Evolutionary conservation across 2,797 vertebrate species (phyloP).

Genomic region (Otolemur crassicaudatus): DNA sequence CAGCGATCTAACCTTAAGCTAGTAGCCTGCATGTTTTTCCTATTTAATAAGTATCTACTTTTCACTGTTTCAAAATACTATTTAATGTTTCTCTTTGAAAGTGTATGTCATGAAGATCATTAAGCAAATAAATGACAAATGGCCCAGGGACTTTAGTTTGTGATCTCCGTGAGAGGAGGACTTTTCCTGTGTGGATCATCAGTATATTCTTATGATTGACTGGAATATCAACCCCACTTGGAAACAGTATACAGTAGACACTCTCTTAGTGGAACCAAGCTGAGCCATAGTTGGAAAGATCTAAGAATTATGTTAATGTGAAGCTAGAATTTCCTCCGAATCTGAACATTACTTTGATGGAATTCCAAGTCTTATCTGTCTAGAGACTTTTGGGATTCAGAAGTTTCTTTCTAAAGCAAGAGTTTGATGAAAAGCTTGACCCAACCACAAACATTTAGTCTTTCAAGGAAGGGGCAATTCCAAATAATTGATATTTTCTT

Average conservation of each 20-base stretch:
- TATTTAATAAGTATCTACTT: background rate
- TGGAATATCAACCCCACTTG: background rate
- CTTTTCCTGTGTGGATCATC: background rate
- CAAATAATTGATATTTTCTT: background rate
- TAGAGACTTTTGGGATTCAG: background rate
- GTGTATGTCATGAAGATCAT: background rate
- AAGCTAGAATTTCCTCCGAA: background rate
- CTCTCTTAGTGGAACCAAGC: background rate
- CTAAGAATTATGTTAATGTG: background rate
- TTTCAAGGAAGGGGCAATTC: background rate
- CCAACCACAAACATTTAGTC: background rate
- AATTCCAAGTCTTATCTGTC: background rate
- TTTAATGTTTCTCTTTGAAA: background rate
- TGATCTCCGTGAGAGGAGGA: background rate
- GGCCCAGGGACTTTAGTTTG: background rate
- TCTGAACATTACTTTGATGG: background rate
- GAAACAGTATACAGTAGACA: background rate
- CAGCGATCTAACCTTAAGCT: background rate
- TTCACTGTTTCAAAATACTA: background rate
- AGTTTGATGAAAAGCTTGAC: background rate
- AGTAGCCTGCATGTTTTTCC: background rate
- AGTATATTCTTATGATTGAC: background rate
- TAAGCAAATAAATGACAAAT: background rate
- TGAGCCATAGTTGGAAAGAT: background rate
- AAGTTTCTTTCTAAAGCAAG: slow-evolving; percentile 34